These are phyloP conservation scores for Sisor rabdophorus DNA, from an alignment of 2,113 vertebrate genomes.

Conservation along the genomic window DNA sequence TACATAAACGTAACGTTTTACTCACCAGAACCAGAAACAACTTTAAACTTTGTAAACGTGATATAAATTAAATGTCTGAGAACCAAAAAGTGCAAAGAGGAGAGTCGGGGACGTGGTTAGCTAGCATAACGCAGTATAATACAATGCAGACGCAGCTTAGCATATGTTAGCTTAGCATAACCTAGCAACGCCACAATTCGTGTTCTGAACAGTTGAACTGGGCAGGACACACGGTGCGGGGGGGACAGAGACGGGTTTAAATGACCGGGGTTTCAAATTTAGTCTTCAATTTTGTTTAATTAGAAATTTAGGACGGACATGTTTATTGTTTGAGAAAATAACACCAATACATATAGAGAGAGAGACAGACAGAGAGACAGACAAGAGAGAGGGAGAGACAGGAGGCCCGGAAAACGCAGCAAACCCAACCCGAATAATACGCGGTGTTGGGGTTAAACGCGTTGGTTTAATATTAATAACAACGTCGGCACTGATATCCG, in stretches of 20 bases:
- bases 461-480: too few relatives aligned
- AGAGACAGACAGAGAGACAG: background rate
- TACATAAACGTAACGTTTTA: background rate
- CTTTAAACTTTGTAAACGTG: too few relatives aligned
- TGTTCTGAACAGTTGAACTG: background rate
- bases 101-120: background rate
- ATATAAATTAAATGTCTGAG: background rate
- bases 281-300: background rate
- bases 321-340: conserved; percentile 20
- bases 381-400: background rate
- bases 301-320: background rate
- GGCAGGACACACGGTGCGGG: background rate
- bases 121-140: conserved; percentile 18
- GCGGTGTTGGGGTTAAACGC: background rate
- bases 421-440: background rate
- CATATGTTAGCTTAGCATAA: background rate
- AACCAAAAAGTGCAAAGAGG: background rate
- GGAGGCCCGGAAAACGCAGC: conserved; percentile 21
- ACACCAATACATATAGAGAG: background rate
- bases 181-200: conserved; percentile 6
- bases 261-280: background rate
- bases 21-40: background rate
- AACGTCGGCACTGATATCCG: too few relatives aligned
- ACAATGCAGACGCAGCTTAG: background rate
- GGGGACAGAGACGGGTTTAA: too few relatives aligned